Evolutionary conservation across 2,113 vertebrate species (phyloP).

Genomic region (Felis catus): F.catus_Fca126_mat1.0 CM031427.1:2529501-2530000

Average conservation of each 20-base stretch:
- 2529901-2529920: not conserved
- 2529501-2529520: not conserved
- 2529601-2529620: not conserved
- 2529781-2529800: accelerated
- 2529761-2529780: not conserved
- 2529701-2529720: not conserved
- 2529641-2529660: not conserved
- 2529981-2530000: not conserved
- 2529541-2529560: not conserved
- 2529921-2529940: accelerated
- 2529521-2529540: not conserved
- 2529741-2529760: not conserved
- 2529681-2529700: not conserved
- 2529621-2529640: not conserved
- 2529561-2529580: not conserved
- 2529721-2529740: accelerated
- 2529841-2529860: not conserved
- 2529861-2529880: not conserved
- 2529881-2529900: not conserved
- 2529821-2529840: not conserved
- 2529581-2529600: not conserved
- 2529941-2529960: not conserved
- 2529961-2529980: too few relatives aligned
- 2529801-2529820: accelerated
- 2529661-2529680: not conserved